Evolutionary conservation across 2,888 invertebrate species (phyloP).

Genomic region (Anthophora plumipes): DNA sequence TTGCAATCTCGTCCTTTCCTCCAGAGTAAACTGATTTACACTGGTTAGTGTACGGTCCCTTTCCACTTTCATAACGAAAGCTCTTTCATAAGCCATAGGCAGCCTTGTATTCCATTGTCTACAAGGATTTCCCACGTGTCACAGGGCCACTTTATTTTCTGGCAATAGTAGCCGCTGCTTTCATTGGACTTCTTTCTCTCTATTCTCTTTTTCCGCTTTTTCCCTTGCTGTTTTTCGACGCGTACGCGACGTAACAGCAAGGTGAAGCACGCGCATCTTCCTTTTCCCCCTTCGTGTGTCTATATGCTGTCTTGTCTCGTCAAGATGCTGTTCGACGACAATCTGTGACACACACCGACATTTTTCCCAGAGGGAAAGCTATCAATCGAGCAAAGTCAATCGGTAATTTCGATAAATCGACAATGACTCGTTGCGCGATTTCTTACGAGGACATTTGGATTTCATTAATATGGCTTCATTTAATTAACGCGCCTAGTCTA

Average conservation of each 20-base stretch:
- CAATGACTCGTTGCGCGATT: conserved; percentile 15
- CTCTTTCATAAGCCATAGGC: conserved; percentile 59
- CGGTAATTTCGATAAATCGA: conserved; percentile 69
- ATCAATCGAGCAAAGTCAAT: conserved; percentile 49
- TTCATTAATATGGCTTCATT: conserved; percentile 46
- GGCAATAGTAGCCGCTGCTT: conserved; percentile 64
- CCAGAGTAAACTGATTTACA: conserved; percentile 62
- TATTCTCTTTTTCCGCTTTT: not conserved
- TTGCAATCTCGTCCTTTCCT: conserved; percentile 53
- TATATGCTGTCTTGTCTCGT: conserved; percentile 25
- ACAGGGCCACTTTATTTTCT: conserved; percentile 71
- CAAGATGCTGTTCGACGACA: conserved; percentile 57
- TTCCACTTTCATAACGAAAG: conserved; percentile 49
- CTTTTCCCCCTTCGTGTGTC: not conserved
- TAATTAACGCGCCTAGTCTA: conserved; percentile 50
- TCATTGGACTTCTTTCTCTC: conserved; percentile 57
- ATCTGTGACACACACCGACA: conserved; percentile 60
- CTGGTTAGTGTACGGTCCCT: conserved; percentile 50
- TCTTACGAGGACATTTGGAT: conserved; percentile 37
- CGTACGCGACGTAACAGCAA: conserved; percentile 30
- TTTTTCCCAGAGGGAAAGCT: conserved; percentile 53
- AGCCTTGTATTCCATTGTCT: conserved; percentile 42
- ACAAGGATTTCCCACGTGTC: conserved; percentile 72
- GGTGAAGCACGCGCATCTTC: conserved; percentile 7
- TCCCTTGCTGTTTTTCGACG: not conserved